A percentile compares a stretch with the other conserved stretches of the same genome.
These are phyloP conservation scores for Archips xylosteana DNA, from an alignment of 2,888 invertebrate genomes.

Conservation along the genomic window DNA sequence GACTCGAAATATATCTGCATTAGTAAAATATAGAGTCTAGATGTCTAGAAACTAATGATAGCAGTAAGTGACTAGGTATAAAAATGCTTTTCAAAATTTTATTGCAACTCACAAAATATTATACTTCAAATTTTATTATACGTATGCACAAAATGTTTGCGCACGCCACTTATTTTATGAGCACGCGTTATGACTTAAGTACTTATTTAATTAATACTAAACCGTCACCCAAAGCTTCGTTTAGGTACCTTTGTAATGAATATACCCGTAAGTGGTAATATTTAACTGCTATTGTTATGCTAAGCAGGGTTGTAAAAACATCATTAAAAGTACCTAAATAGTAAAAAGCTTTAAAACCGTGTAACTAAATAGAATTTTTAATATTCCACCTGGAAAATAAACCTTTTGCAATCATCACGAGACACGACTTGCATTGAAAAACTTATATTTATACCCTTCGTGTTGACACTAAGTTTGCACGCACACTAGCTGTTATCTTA, in stretches of 20 bases:
- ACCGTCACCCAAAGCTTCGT: neutral
- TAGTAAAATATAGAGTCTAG: constrained; percentile 49
- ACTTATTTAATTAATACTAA: constrained; percentile 7
- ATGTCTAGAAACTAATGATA: constrained; percentile 29
- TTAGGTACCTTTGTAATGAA: neutral
- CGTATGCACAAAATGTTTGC: constrained; percentile 41
- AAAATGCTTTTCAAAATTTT: constrained; percentile 58
- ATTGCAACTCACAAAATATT: constrained; percentile 51
- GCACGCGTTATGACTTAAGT: constrained; percentile 33
- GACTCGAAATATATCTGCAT: constrained; percentile 71
- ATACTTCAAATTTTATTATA: constrained; percentile 32
- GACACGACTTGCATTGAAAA: neutral
- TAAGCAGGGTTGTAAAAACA: neutral
- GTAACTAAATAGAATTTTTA: neutral
- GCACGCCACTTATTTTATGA: constrained; percentile 32
- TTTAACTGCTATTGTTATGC: neutral
- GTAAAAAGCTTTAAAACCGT: neutral
- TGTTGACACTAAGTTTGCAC: constrained; percentile 18
- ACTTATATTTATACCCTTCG: constrained; percentile 6
- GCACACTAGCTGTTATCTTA: constrained; percentile 8
- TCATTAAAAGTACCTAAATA: neutral
- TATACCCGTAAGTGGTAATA: neutral
- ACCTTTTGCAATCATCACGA: constrained; percentile 2
- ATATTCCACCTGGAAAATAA: constrained; percentile 3
- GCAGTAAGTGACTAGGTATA: constrained; percentile 22